Base-by-base conservation (phyloP, 1,140 invertebrate genomes). In the Ganaspis sp. region DNA sequence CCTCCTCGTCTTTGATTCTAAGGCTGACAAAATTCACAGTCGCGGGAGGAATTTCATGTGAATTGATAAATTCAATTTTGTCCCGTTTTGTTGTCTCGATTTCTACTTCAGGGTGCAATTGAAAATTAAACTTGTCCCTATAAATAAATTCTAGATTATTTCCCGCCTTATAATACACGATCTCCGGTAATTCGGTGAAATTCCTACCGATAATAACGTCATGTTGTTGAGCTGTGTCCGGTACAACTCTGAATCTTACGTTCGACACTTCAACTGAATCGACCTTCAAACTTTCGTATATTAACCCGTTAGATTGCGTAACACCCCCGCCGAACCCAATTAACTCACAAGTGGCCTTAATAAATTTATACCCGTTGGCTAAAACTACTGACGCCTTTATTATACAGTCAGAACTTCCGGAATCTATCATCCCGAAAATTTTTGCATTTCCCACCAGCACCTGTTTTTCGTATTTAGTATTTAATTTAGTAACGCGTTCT, bases 201-300 rank as follows among this genome's bases (percentile, higher is more conserved):
- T 58, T 73, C 17, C 72, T 42, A 26, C 72, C 49, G 26, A 73
- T 49, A 34, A 73, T 73, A 11, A 73, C 72, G 12, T 73, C 72
- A 17, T 73, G 49, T 9, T 53, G 6, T 17, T 73, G 72, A 9
- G 34, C 19, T 19, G 17, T 23, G 17, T 73, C 45, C 2, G 21
- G 72, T 17, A 73, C 45, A 11, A 73, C 34, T 73, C 72, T 42
- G n/a, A 73, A 73, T 15, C 9, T 17, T 29, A 74, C 54, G 9
- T 42, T n/a, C n/a, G 54, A 5, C 1, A 26, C 53, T 17, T 21
- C 19, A n/a, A 21, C 23, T 1, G 15, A 53, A 64, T 69, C 73
- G n/a, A 74, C 49, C 17, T 58, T 12, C 11, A 74, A 11, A 17
- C 37, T 64, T n/a, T 58, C 53, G 3, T 12, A 4, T 6, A 74